Evolutionary conservation across 2,797 vertebrate species (phyloP).

Genomic region (Darevskia mixta): DNA sequence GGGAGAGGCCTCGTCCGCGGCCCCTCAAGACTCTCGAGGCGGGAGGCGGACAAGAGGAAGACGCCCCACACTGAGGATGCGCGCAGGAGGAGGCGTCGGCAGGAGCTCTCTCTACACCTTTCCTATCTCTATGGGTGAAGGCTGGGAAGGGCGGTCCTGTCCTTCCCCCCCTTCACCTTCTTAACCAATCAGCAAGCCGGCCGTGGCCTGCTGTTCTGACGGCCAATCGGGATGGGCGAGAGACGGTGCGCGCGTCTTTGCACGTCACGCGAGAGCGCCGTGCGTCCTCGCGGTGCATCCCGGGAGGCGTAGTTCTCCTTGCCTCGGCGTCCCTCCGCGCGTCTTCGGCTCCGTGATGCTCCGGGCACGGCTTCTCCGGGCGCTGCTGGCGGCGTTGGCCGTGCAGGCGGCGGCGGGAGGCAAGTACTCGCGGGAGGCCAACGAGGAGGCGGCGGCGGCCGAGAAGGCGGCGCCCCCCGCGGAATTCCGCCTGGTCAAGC

Average conservation of each 20-base stretch:
- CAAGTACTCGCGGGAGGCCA: slow-evolving; percentile 90
- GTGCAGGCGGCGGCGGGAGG: slow-evolving; percentile 53
- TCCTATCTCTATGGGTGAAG: too few relatives aligned
- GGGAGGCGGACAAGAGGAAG: too few relatives aligned
- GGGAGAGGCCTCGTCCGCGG: too few relatives aligned
- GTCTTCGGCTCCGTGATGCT: rapidly evolving
- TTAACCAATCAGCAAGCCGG: neutral
- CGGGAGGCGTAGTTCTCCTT: neutral
- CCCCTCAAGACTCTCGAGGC: too few relatives aligned
- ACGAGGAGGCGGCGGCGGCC: slow-evolving; percentile 79
- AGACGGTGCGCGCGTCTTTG: neutral
- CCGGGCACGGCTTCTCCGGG: neutral
- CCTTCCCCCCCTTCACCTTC: too few relatives aligned
- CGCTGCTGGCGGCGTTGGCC: slow-evolving; percentile 52
- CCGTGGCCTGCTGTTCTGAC: neutral
- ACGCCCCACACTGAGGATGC: too few relatives aligned
- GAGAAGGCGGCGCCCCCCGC: slow-evolving; percentile 49
- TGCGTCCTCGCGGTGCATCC: neutral
- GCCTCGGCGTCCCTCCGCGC: neutral
- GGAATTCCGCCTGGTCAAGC: slow-evolving; percentile 91
- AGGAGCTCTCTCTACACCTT: too few relatives aligned
- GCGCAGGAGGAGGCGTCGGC: too few relatives aligned
- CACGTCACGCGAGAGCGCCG: too few relatives aligned
- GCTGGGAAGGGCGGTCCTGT: too few relatives aligned
- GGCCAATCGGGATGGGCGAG: neutral